These are phyloP conservation scores for Ceratotherium simum DNA, from an alignment of 2,113 vertebrate species.

Conservation along the genomic window DNA sequence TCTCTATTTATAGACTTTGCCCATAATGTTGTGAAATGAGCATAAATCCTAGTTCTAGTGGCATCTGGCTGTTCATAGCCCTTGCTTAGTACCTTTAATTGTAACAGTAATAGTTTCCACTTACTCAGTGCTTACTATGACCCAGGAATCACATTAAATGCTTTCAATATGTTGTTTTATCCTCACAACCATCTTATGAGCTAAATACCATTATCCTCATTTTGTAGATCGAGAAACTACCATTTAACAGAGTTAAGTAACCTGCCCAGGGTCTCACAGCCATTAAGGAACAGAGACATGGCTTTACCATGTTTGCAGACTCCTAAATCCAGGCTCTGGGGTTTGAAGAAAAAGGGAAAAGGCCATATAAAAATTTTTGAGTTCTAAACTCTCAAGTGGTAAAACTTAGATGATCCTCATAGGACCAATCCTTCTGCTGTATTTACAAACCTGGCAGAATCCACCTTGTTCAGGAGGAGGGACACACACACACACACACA, in stretches of 20 bases:
- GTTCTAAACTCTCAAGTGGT: conserved; percentile 13
- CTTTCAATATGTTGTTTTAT: not conserved
- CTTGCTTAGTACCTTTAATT: conserved; percentile 7
- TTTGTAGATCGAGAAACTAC: conserved; percentile 17
- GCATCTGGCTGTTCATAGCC: not conserved
- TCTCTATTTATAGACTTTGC: not conserved
- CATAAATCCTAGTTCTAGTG: not conserved
- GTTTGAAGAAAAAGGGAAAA: conserved; percentile 36
- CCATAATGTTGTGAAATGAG: not conserved
- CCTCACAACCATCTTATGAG: conserved; percentile 1
- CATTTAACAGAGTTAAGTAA: not conserved
- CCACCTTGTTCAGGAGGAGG: not conserved
- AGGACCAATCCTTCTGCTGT: not conserved
- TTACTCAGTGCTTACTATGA: not conserved
- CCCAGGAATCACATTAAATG: not conserved
- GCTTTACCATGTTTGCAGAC: not conserved
- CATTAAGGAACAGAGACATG: conserved; percentile 2
- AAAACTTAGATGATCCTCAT: not conserved
- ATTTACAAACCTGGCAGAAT: conserved; percentile 11
- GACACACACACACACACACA: too few species aligned
- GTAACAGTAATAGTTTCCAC: conserved; percentile 35
- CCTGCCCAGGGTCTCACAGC: not conserved
- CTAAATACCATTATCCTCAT: not conserved
- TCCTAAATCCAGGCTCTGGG: not conserved
- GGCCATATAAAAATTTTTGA: not conserved